Conservation (phyloP, 2,797 vertebrate species). For the Phylloscopus collybita region DNA sequence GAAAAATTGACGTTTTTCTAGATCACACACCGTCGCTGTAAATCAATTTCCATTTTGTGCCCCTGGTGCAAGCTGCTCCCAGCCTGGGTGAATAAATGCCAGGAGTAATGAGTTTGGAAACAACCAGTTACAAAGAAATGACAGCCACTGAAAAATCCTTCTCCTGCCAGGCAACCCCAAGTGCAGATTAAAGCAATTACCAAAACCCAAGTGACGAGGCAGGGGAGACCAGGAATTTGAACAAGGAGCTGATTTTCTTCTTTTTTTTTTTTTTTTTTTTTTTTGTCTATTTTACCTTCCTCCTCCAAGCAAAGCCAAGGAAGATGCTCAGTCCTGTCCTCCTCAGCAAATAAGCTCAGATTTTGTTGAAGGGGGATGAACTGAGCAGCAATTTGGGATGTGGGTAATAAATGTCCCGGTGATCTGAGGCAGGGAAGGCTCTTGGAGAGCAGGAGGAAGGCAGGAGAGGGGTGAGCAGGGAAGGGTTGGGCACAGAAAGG, state of each 20-base stretch:
- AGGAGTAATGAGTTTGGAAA: constrained; percentile 65
- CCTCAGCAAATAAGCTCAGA: neutral
- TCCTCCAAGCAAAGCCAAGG: neutral
- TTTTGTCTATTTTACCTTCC: neutral
- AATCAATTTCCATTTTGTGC: constrained; percentile 55
- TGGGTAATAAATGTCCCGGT: neutral
- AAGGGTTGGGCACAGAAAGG: neutral
- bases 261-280: too few relatives aligned
- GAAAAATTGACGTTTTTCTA: constrained; percentile 47
- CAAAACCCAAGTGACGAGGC: neutral
- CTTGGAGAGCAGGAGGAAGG: neutral
- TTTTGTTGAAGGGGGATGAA: neutral
- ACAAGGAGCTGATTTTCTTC: neutral
- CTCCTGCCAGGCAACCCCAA: constrained; percentile 17
- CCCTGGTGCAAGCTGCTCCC: neutral
- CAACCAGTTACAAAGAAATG: constrained; percentile 54
- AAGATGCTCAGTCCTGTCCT: neutral
- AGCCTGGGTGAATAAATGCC: constrained; percentile 67
- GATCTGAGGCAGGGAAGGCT: neutral
- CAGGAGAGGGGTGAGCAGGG: neutral
- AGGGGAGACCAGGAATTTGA: neutral
- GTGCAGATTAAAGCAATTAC: constrained; percentile 43
- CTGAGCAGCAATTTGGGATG: neutral
- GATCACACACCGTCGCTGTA: neutral
- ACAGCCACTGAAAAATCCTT: constrained; percentile 7